Conservation (phyloP, 2,113 vertebrate species). For the Tupaia chinensis region DNA sequence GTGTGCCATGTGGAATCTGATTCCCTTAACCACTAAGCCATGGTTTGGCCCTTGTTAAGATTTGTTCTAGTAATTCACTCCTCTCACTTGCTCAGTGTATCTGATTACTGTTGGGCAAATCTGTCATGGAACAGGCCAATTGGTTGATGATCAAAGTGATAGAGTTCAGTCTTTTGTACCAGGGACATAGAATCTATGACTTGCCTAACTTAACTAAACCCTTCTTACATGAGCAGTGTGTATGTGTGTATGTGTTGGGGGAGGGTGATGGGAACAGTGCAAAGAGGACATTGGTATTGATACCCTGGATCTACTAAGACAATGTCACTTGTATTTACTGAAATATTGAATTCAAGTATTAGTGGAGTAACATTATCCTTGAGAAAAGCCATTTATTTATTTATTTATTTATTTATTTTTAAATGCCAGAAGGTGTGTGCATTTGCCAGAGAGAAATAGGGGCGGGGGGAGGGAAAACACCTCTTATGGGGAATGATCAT, state of each 20-base stretch:
- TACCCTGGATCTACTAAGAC: neutral
- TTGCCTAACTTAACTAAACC: neutral
- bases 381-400: too few relatives aligned
- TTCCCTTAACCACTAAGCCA: too few relatives aligned
- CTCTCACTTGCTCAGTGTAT: neutral
- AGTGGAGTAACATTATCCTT: neutral
- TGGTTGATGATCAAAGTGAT: neutral
- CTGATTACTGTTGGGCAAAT: neutral
- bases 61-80: too few relatives aligned
- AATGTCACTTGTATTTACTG: neutral
- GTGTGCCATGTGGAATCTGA: too few relatives aligned
- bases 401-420: too few relatives aligned
- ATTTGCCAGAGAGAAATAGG: too few relatives aligned
- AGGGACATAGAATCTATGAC: neutral
- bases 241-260: accelerated
- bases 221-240: neutral
- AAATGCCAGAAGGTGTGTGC: too few relatives aligned
- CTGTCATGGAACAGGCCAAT: neutral
- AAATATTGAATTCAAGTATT: neutral
- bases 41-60: too few relatives aligned
- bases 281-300: neutral
- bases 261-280: neutral
- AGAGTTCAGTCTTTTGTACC: neutral
- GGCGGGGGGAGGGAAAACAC: too few relatives aligned
- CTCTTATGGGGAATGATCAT: too few relatives aligned